These are phyloP conservation scores for Anguilla megastoma DNA, from an alignment of 2,797 vertebrate genomes.

Conservation along the genomic window DNA sequence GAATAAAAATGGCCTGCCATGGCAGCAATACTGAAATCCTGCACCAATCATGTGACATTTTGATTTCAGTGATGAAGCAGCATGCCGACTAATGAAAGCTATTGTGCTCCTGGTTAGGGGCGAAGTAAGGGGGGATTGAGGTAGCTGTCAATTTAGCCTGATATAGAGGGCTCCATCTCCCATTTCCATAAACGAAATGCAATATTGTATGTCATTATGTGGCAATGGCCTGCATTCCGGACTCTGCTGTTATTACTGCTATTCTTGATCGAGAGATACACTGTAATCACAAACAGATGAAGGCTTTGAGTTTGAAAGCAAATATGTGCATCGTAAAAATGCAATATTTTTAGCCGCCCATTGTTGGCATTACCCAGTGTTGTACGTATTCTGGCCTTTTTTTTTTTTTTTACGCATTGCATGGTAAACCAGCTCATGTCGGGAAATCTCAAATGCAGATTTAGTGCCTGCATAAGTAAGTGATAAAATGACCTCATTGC, in stretches of 20 bases:
- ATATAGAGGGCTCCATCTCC: conserved; percentile 61
- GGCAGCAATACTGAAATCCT: conserved; percentile 17
- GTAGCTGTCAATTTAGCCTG: conserved; percentile 45
- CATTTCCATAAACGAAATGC: conserved; percentile 77
- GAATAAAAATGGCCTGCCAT: neutral
- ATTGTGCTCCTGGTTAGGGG: conserved; percentile 54
- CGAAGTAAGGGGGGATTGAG: conserved; percentile 44
- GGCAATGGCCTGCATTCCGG: conserved; percentile 57
- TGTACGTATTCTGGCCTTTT: neutral
- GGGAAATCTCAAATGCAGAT: neutral
- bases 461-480: conserved; percentile 26
- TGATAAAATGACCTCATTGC: conserved; percentile 64
- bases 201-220: conserved; percentile 77
- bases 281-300: conserved; percentile 77
- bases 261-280: conserved; percentile 74
- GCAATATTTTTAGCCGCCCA: neutral
- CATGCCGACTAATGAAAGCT: conserved; percentile 8
- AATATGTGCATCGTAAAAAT: neutral
- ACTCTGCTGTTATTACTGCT: conserved; percentile 75
- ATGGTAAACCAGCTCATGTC: neutral
- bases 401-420: neutral
- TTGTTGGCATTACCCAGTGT: neutral
- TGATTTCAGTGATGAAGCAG: neutral
- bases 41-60: conserved; percentile 13
- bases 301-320: conserved; percentile 61